phyloP scores from a whole-genome alignment of 1,140 invertebrate genomes.

The Bombus difficillimus region DNA sequence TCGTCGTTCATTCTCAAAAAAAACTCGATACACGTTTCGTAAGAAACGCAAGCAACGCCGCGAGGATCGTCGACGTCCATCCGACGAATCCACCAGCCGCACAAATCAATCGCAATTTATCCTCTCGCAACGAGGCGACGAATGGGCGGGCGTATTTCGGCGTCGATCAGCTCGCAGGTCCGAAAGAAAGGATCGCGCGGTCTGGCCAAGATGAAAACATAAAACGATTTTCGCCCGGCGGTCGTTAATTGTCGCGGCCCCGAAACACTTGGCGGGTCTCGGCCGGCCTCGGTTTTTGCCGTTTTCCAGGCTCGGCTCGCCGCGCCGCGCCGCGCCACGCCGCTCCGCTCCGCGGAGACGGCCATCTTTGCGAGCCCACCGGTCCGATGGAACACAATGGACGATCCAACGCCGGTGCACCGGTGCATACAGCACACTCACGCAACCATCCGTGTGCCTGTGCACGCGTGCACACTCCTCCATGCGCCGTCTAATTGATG shows the following conservation, averaged over 20 bases:
- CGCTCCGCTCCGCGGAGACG: constrained; percentile 36
- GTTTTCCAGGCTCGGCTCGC: constrained; percentile 34
- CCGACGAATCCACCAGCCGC: not conserved
- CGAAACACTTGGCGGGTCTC: constrained; percentile 59
- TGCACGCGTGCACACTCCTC: constrained; percentile 61
- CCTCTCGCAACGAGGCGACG: not conserved
- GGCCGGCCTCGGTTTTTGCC: constrained; percentile 13
- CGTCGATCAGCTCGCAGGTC: not conserved
- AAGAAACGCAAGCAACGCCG: not conserved
- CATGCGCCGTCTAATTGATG: constrained; percentile 72
- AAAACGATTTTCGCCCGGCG: constrained; percentile 42
- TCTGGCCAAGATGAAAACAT: constrained; percentile 44
- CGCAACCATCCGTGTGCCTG: not conserved
- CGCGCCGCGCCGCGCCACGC: constrained; percentile 15
- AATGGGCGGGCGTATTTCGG: not conserved
- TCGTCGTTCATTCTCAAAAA: no score
- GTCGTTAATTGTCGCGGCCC: constrained; percentile 55
- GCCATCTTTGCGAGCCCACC: constrained; percentile 63
- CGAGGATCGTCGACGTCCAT: not conserved
- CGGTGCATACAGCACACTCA: constrained; percentile 20
- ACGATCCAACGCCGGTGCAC: constrained; percentile 46
- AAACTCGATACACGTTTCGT: no score
- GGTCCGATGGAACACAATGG: constrained; percentile 58
- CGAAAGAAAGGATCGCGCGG: constrained; percentile 20
- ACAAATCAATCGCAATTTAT: not conserved